Evolutionary conservation across 2,797 vertebrate genomes (phyloP).

Genomic region (Muscicapa comitata): DNA sequence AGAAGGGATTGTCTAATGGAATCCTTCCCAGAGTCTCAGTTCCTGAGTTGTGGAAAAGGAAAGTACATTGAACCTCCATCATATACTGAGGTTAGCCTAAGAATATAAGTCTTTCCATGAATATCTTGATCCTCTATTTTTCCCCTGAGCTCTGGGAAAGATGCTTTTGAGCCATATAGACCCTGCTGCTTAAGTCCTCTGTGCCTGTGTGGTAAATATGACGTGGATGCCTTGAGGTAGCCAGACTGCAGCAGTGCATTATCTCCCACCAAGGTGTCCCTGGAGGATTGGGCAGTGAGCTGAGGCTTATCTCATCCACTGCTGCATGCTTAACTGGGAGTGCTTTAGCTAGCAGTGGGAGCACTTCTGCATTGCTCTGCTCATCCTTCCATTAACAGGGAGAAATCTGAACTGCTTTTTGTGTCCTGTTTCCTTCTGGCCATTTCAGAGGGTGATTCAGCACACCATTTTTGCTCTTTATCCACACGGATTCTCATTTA

Average conservation of each 20-base stretch:
- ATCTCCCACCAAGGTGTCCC: not conserved
- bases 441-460: not conserved
- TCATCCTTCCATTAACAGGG: not conserved
- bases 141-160: not conserved
- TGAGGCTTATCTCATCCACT: not conserved
- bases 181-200: not conserved
- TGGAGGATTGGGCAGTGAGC: not conserved
- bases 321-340: not conserved
- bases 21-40: not conserved
- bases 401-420: not conserved
- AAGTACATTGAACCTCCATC: not conserved
- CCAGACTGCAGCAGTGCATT: not conserved
- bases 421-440: not conserved
- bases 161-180: not conserved
- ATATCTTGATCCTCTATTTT: not conserved
- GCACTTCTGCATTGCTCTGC: not conserved
- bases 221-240: not conserved
- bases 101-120: not conserved
- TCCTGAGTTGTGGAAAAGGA: not conserved
- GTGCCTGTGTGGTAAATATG: not conserved
- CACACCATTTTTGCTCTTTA: not conserved
- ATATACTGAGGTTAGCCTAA: not conserved
- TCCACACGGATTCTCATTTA: not conserved
- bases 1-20: not conserved
- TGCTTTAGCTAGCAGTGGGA: not conserved